Base-by-base conservation (phyloP, 2,797 vertebrate genomes). In the Naso thynnoides region DNA sequence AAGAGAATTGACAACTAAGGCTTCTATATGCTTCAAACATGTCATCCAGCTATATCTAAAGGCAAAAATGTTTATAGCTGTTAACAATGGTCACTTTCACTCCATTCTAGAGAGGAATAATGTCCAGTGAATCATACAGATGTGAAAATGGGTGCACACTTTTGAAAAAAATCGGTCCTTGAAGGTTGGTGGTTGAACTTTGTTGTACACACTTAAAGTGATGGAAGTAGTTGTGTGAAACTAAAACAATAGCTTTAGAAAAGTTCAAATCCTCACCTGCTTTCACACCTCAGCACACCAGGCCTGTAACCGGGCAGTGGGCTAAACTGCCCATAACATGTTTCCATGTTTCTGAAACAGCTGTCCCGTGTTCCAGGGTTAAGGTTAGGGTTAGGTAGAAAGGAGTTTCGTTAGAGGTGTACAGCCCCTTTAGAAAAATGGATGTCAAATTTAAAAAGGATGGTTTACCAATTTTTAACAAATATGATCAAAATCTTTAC, bases 121-220 rank as follows among this genome's bases (percentile, higher is more conserved):
- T 18, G 4, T 56, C 52, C n/a, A 3, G 11, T 36, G 5, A 57
- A 73, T 64, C 41, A 29, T 23, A 50, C 31, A 60, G 29, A 21
- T 24, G 18, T 21, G 38, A n/a, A 2, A 38, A 36, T 8, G 14
- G 29, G 41, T 14, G 53, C 21, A 26, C n/a, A 8, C 39, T 21
- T 44, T 55, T 44, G 33, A 21, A 7, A 23, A 66, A 55, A 74
- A 29, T 67, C 44, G 42, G 15, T 65, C 36, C 27, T 50, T 4
- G 2, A 24, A 42, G 27, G 9, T 33, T 8, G 31, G 31, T 31
- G 42, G 18, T 36, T n/a, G n/a, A n/a, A n/a, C n/a, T n/a, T n/a
- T n/a, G n/a, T n/a, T n/a, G n/a, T n/a, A n/a, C n/a, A n/a, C n/a
- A n/a, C n/a, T n/a, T n/a, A n/a, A n/a, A 27, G 18, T 38, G 13